Conservation (phyloP, 2,888 invertebrate genomes). For the Leucoma salicis region DNA sequence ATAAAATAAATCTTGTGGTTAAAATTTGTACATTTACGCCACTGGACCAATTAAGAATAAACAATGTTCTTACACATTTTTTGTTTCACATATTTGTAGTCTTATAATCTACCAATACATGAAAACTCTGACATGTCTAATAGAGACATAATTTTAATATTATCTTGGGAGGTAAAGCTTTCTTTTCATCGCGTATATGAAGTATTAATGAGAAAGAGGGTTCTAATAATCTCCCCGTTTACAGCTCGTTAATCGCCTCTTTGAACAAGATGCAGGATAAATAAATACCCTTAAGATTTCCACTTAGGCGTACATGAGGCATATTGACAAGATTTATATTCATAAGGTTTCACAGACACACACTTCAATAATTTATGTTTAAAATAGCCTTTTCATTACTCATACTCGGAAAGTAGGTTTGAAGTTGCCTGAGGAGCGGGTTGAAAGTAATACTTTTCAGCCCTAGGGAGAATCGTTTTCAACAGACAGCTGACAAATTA, state of each 20-base stretch:
- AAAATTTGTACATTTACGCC: too few relatives aligned
- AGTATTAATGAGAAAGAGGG: conserved; percentile 7
- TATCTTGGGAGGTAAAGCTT: background rate
- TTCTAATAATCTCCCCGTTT: conserved; percentile 6
- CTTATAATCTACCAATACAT: conserved; percentile 3
- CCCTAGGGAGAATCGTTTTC: too few relatives aligned
- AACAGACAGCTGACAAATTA: too few relatives aligned
- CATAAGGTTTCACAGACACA: background rate
- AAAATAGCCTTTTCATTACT: too few relatives aligned
- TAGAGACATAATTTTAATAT: background rate
- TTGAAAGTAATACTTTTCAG: too few relatives aligned
- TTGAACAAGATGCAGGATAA: background rate
- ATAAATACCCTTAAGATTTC: background rate
- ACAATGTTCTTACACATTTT: too few relatives aligned
- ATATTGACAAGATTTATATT: background rate
- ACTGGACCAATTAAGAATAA: too few relatives aligned
- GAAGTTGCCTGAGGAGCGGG: too few relatives aligned
- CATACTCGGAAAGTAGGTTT: too few relatives aligned
- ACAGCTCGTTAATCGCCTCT: conserved; percentile 5
- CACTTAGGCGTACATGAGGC: background rate
- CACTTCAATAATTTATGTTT: too few relatives aligned
- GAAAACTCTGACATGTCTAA: background rate
- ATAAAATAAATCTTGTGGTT: too few relatives aligned
- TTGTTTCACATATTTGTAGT: too few relatives aligned
- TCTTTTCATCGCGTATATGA: conserved; percentile 2